Evolutionary conservation across 2,797 vertebrate species (phyloP).

Genomic region (Etheostoma nigrum): DNA sequence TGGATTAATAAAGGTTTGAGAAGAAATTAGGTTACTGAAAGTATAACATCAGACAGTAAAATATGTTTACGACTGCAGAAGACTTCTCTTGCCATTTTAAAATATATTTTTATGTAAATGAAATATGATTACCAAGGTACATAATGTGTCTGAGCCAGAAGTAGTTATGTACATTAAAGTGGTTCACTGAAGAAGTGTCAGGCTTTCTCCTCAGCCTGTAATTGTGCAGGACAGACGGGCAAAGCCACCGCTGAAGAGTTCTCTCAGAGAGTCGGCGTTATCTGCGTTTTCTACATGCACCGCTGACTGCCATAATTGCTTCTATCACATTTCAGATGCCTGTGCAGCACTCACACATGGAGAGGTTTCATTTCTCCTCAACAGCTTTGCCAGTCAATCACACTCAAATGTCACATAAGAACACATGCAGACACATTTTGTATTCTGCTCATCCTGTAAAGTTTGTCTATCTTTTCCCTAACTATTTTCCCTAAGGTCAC

Average conservation of each 20-base stretch:
- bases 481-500: not conserved
- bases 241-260: constrained; percentile 39
- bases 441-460: not conserved
- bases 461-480: not conserved
- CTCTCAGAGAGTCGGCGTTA: constrained; percentile 37
- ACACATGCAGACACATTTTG: not conserved
- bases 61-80: not conserved
- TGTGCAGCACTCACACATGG: constrained; percentile 34
- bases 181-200: constrained; percentile 37
- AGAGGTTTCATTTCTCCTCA: constrained; percentile 45
- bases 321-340: constrained; percentile 58
- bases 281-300: constrained; percentile 63
- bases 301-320: constrained; percentile 66
- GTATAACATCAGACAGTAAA: constrained; percentile 12
- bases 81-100: not conserved
- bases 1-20: constrained; percentile 24
- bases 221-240: constrained; percentile 49
- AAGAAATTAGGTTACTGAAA: constrained; percentile 16
- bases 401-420: constrained; percentile 4
- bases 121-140: not conserved
- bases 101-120: constrained; percentile 28
- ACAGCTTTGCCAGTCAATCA: constrained; percentile 20
- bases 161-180: constrained; percentile 34
- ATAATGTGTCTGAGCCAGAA: constrained; percentile 12
- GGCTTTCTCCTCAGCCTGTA: constrained; percentile 44